Conservation (phyloP, 2,888 invertebrate genomes). For the Tolmerus cingulatus region DNA sequence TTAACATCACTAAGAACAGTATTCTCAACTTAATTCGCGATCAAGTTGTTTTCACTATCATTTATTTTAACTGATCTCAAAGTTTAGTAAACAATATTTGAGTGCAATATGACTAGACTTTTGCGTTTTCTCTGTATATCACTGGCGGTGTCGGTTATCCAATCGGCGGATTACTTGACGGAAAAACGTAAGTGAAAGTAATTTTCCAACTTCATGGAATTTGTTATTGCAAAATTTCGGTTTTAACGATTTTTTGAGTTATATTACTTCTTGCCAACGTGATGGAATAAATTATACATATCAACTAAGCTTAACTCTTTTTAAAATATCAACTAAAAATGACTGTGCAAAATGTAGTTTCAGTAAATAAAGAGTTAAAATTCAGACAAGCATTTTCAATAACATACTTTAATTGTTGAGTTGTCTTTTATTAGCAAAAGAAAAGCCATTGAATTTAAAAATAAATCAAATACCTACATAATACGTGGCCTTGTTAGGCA, state of each 20-base stretch:
- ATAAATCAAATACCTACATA: too few relatives aligned
- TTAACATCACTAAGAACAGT: neutral
- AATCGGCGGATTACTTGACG: neutral
- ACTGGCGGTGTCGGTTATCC: neutral
- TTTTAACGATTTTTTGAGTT: neutral
- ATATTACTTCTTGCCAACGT: neutral
- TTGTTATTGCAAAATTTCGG: neutral
- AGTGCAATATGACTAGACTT: neutral
- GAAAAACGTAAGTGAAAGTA: conserved; percentile 17
- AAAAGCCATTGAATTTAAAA: too few relatives aligned
- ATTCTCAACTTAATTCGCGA: neutral
- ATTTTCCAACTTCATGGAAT: neutral
- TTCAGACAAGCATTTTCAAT: neutral
- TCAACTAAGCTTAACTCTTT: neutral
- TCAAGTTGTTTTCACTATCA: neutral
- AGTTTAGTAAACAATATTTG: neutral
- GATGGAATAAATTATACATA: neutral
- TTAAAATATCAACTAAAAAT: neutral
- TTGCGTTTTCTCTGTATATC: neutral
- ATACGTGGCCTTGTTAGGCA: neutral
- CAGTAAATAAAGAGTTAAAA: neutral
- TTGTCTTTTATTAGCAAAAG: neutral
- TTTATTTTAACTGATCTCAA: neutral
- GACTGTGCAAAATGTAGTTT: neutral
- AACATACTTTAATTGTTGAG: neutral